Base-by-base conservation (phyloP, 1,140 invertebrate species). In the Goniozus legneri region DNA sequence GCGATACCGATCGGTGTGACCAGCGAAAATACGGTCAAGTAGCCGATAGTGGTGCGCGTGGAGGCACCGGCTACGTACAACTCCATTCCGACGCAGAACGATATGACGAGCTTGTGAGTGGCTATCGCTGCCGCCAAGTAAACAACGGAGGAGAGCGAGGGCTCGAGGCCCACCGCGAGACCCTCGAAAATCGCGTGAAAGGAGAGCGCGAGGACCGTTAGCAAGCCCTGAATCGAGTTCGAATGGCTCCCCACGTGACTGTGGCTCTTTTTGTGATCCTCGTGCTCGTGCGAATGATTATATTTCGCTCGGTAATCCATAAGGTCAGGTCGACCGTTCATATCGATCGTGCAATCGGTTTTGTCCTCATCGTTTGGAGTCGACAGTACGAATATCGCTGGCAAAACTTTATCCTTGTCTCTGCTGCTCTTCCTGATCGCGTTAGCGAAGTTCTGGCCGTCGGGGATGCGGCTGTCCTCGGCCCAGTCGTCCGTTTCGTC, bases 131-230 rank as follows among this genome's bases (percentile, higher is more conserved):
- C 77, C 30, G 87, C 85, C 24, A 89, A 67, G 31, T 86, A 82
- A 60, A 84, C 81, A 2, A 88, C 80, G 33, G 83, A 82, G 3
- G 75, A 58, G 2, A 80, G 62, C n/a, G 77, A 79, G 1, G 71
- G 74, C 60, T 90, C 87, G 3, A 92, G 67, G 2, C 89, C 89
- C 7, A 92, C 84, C 0, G 89, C 87, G 38, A 92, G 71, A 1
- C 89, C 89, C 71, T 92, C 89, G 67, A 92, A 89, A 8, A 91
- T 79, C 0, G 87, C 85, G 64, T 92, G 89, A 55, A 91, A 87
- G 3, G 87, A 88, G 1, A 92, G 67, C 0, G 89, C 89, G 31
- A 88, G 64, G 8, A 91, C 82, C 2, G 87, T 83, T 21, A 88
- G 50, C 12, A 86, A 58, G 8, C 84, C 81, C 31, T 83, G 70